Percentiles rank a stretch among this genome's conserved stretches.
phyloP scores from a whole-genome alignment of 2,888 invertebrate species.

The Clanis bilineata region DNA sequence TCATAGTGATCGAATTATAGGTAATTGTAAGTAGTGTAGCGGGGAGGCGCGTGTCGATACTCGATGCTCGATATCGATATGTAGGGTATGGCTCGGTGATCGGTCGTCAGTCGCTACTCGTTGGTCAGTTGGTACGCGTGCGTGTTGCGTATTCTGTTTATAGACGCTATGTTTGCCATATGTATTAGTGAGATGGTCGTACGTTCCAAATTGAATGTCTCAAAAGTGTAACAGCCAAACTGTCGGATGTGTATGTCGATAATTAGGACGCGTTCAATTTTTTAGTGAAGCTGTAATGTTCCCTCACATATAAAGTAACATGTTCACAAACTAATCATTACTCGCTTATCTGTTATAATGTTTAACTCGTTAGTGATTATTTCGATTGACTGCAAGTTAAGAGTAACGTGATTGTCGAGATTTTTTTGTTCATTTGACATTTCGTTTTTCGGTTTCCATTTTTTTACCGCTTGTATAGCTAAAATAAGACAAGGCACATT shows the following conservation, averaged over 20 bases:
- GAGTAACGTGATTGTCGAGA: slow-evolving; percentile 57
- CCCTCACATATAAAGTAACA: slow-evolving; percentile 58
- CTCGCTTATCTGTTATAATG: slow-evolving; percentile 75
- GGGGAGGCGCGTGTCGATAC: slow-evolving; percentile 23
- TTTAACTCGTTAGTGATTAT: slow-evolving; percentile 77
- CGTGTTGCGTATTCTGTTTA: slow-evolving; percentile 42
- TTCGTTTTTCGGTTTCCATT: slow-evolving; percentile 63
- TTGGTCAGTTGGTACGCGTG: neutral
- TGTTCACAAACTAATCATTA: slow-evolving; percentile 78
- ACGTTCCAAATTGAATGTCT: slow-evolving; percentile 55
- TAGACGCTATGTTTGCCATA: slow-evolving; percentile 72
- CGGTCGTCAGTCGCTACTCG: neutral
- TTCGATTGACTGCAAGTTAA: slow-evolving; percentile 43
- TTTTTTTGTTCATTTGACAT: slow-evolving; percentile 53
- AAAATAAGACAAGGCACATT: slow-evolving; percentile 75
- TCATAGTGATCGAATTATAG: slow-evolving; percentile 40
- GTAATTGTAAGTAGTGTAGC: slow-evolving; percentile 25
- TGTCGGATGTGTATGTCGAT: slow-evolving; percentile 46
- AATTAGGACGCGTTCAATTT: slow-evolving; percentile 41
- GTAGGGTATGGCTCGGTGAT: slow-evolving; percentile 22
- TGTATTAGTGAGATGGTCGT: slow-evolving; percentile 76
- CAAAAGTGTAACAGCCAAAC: slow-evolving; percentile 54
- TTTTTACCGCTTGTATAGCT: slow-evolving; percentile 81
- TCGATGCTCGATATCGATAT: slow-evolving; percentile 20
- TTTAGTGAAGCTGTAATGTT: slow-evolving; percentile 44